Percentiles rank a stretch among this genome's conserved stretches.
These are phyloP conservation scores for Camponotus pennsylvanicus DNA, from an alignment of 1,140 invertebrate species.

Conservation along the genomic window DNA sequence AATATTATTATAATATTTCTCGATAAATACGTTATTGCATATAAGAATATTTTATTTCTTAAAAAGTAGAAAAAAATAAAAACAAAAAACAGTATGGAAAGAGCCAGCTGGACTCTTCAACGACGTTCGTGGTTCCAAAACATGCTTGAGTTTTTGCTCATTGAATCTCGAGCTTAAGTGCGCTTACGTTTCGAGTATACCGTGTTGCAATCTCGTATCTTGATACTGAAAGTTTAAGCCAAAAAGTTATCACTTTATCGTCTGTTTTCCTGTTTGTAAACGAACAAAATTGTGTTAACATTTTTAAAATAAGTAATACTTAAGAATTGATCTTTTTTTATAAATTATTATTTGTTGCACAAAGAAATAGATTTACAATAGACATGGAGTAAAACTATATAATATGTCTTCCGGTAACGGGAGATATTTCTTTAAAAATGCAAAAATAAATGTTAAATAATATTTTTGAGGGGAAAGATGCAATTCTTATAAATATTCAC, in stretches of 20 bases:
- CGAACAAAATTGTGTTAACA: background rate
- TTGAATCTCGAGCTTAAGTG: constrained; percentile 23
- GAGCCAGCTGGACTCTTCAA: background rate
- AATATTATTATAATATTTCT: background rate
- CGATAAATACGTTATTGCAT: background rate
- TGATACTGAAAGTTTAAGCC: background rate
- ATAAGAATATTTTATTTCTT: background rate
- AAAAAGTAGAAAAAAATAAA: background rate
- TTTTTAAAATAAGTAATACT: background rate
- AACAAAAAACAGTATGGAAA: background rate
- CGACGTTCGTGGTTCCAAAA: background rate
- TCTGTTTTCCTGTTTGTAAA: background rate
- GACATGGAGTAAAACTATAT: no score
- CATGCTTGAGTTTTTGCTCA: constrained; percentile 20
- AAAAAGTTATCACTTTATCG: background rate
- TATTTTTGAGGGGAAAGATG: no score
- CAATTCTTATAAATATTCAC: no score
- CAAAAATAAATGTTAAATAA: no score
- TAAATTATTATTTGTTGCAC: constrained; percentile 16
- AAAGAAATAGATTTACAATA: background rate
- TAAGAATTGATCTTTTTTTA: background rate
- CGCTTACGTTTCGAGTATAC: background rate
- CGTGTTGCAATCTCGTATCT: background rate
- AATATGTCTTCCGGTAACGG: no score
- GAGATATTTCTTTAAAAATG: no score